Conservation (phyloP, 2,888 invertebrate species). For the Epistrophe eligans region DNA sequence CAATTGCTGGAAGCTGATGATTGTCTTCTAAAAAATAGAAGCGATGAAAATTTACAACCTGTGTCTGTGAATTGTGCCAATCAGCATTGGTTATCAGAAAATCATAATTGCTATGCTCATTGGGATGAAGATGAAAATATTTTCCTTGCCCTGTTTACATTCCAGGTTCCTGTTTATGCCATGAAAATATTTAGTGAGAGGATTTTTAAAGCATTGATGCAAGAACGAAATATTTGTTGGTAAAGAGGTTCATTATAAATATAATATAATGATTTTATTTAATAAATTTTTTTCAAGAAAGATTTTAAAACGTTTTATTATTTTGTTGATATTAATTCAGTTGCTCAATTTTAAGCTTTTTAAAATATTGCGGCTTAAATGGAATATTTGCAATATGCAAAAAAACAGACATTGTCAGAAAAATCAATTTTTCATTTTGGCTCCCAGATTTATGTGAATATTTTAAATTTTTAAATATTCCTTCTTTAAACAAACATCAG, state of each 20-base stretch:
- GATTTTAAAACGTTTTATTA: neutral
- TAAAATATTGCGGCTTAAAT: too few relatives aligned
- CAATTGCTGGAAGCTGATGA: constrained; percentile 86
- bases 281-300: neutral
- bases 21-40: neutral
- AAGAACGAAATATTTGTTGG: constrained; percentile 90
- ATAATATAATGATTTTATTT: neutral
- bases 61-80: constrained; percentile 82
- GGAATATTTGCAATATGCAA: too few relatives aligned
- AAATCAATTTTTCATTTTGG: too few relatives aligned
- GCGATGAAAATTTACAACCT: constrained; percentile 12
- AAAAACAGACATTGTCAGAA: too few relatives aligned
- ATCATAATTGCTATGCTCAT: constrained; percentile 93
- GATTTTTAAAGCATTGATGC: constrained; percentile 86
- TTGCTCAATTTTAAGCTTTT: too few relatives aligned
- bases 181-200: constrained; percentile 89
- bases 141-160: constrained; percentile 89
- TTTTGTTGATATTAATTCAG: neutral
- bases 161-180: constrained; percentile 90
- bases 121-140: constrained; percentile 87
- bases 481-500: too few relatives aligned
- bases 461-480: too few relatives aligned
- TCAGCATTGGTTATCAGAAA: constrained; percentile 93
- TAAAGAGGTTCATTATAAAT: constrained; percentile 78
- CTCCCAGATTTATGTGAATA: too few relatives aligned